Evolutionary conservation across 2,888 invertebrate genomes (phyloP), one percentile per base, ranked within the genome.

Genomic region (Abrostola tripartita): DNA sequence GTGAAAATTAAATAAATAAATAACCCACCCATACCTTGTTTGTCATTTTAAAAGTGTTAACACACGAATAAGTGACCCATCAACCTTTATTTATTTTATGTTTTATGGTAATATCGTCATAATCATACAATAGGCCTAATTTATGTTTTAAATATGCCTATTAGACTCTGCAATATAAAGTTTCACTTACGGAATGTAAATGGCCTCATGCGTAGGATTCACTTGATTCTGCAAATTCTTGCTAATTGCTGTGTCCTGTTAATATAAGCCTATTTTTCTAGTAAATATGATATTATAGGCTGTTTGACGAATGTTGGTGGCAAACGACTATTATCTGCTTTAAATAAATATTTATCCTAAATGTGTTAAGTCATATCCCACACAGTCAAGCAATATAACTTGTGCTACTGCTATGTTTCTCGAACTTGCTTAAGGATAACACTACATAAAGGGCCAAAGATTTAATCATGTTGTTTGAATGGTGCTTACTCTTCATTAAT

Each of bases 171-270:
- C 35, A 58, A 52, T 47, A 41, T 41, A 37, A 71, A 49, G 50
- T 74, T 55, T 74, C 51, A 66, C 42, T 66, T 71, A 74, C 58
- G 35, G 37, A 54, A 37, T 65, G 65, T 62, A 50, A 52, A 65
- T 53, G 61, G 64, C 67, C 64, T 41, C 65, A 64, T 56, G 77
- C 77, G 78, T 80, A 74, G 80, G 74, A 52, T 71, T 71, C 64
- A 59, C 57, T 58, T 52, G 40, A 65, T 65, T 75, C 52, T 62
- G 64, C 71, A 66, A 41, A 73, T 76, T 72, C 40, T 56, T 52
- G 47, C 53, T 66, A 49, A 70, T 71, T 74, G 54, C 71, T 56
- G 57, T 53, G 50, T 63, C 51, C 57, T 58, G 52, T 56, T 53
- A 63, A 56, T 71, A 49, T 58, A 7, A 5, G n/a, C 38, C 37